These are phyloP conservation scores for Gymnothorax reevesii DNA, from an alignment of 2,797 vertebrate genomes.

Conservation along the genomic window DNA sequence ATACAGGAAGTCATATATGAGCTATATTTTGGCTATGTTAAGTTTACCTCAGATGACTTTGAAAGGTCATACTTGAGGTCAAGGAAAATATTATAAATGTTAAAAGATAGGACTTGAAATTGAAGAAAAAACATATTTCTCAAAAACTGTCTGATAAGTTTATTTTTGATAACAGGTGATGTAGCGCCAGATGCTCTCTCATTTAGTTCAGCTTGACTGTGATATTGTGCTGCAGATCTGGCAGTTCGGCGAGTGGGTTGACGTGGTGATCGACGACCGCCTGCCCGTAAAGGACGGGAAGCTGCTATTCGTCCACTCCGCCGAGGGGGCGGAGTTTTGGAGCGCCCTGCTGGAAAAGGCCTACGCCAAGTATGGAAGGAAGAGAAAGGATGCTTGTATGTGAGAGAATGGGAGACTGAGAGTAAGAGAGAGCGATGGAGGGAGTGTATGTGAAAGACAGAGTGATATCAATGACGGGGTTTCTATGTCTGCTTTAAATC, in stretches of 20 bases:
- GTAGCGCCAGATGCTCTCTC: too few relatives aligned
- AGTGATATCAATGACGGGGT: not conserved
- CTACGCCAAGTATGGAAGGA: slow-evolving; percentile 87
- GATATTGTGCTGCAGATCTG: slow-evolving; percentile 79
- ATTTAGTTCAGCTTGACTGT: too few relatives aligned
- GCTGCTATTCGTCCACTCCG: slow-evolving; percentile 92
- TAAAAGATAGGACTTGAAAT: too few relatives aligned
- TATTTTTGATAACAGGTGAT: too few relatives aligned
- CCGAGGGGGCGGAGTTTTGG: slow-evolving; percentile 90
- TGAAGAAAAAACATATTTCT: too few relatives aligned
- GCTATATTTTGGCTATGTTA: too few relatives aligned
- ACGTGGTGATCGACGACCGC: slow-evolving; percentile 90
- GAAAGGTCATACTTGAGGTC: too few relatives aligned
- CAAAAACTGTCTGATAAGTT: too few relatives aligned
- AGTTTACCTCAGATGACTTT: too few relatives aligned
- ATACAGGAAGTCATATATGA: too few relatives aligned
- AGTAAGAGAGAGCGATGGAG: not conserved
- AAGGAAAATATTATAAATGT: too few relatives aligned
- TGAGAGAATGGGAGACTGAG: not conserved
- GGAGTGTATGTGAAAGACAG: not conserved
- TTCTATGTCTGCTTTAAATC: too few relatives aligned
- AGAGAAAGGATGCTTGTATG: not conserved
- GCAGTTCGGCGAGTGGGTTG: slow-evolving; percentile 96
- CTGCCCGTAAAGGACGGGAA: slow-evolving; percentile 87
- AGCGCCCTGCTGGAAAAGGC: slow-evolving; percentile 94